Evolutionary conservation across 1,140 invertebrate genomes (phyloP), one percentile per base, ranked within the genome.

Genomic region (Calliphora vicina): DNA sequence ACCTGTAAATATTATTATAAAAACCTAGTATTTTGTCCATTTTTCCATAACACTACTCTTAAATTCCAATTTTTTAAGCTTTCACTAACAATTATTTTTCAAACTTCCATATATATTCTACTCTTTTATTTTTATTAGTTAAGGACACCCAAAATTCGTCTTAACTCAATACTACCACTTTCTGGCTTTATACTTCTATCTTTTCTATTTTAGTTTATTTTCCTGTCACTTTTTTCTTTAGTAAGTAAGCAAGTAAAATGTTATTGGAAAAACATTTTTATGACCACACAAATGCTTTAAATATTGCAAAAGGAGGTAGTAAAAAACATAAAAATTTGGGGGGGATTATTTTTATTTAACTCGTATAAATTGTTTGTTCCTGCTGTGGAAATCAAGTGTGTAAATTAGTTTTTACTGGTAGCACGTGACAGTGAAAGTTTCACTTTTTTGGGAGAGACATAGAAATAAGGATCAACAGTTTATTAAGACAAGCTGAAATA

Each of bases 351-450:
- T 25, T 45, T 25, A 23, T 43, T 78, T 78, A n/a, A 76, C 73
- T 20, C 4, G 27, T n/a, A 23, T 71, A 35, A 35, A 35, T 25
- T 26, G 13, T 4, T 71, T 74, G 27, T 42, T 43, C 4, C 9
- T 43, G 1, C 20, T 10, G 6, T 76, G 35, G 20, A 15, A 43
- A 23, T 78, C 74, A 43, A 78, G 35, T 23, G 74, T 78, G 74
- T 43, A 78, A 78, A 78, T 78, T 78, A 78, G 74, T 78, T 78
- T 57, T 78, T 78, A 78, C 35, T 20, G 42, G 12, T 15, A 43
- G 17, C 74, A 78, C 74, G 74, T 78, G 74, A 43, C 74, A 78
- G 17, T 43, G 9, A 17, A 17, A 76, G 5, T 57, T 57, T 57
- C 15, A 6, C 45, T n/a, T 57, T 15, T 20, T 2, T 20, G 25